Evolutionary conservation across 2,113 vertebrate genomes (phyloP).

Genomic region (Apeltes quadracus): DNA sequence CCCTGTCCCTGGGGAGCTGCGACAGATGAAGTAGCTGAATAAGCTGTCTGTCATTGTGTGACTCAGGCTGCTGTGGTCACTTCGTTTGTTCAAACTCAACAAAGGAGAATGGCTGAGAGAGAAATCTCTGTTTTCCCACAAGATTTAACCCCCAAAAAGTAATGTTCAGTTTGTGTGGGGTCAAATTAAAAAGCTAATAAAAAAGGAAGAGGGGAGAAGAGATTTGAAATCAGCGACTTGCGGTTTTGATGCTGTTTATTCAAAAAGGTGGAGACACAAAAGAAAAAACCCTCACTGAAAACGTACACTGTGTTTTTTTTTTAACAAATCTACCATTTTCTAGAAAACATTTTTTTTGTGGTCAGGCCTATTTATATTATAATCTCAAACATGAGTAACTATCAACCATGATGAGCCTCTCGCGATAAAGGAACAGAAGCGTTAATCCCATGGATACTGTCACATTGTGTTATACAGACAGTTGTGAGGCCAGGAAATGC

Average conservation of each 20-base stretch:
- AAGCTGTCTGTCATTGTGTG: slow-evolving; percentile 82
- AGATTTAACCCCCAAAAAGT: slow-evolving; percentile 67
- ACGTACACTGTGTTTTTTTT: slow-evolving; percentile 8
- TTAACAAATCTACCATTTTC: neutral
- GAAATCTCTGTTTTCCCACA: slow-evolving; percentile 77
- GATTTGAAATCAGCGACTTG: slow-evolving; percentile 35
- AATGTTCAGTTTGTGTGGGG: slow-evolving; percentile 43
- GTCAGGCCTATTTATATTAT: neutral
- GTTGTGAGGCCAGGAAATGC: neutral
- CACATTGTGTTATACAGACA: neutral
- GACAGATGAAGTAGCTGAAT: slow-evolving; percentile 82
- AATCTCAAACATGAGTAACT: neutral
- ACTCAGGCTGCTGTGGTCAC: slow-evolving; percentile 76
- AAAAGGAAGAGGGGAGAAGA: slow-evolving; percentile 31
- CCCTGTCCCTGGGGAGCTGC: slow-evolving; percentile 73
- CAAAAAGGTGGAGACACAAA: slow-evolving; percentile 11
- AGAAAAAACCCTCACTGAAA: neutral
- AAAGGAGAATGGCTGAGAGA: slow-evolving; percentile 72
- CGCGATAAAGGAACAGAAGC: neutral
- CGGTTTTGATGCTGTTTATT: slow-evolving; percentile 43
- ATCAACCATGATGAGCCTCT: neutral
- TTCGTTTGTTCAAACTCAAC: slow-evolving; percentile 77
- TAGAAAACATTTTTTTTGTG: neutral
- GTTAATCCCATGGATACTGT: neutral
- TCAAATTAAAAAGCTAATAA: slow-evolving; percentile 69